These are phyloP conservation scores for Phasianus colchicus DNA, from an alignment of 2,113 vertebrate genomes.

Conservation along the genomic window DNA sequence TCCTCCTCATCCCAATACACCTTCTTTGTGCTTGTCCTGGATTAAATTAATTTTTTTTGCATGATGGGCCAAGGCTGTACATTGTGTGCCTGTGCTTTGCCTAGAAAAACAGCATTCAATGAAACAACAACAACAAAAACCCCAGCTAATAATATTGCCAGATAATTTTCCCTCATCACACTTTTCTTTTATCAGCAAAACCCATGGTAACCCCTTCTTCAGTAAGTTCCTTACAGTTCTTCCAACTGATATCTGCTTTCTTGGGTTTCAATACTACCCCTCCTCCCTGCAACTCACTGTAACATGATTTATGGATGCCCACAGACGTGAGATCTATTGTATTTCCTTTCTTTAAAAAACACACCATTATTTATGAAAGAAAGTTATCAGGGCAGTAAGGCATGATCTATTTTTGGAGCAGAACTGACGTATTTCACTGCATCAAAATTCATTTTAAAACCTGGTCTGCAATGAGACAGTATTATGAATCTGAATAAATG, in stretches of 20 bases:
- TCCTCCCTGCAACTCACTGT: not conserved
- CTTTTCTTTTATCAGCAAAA: not conserved
- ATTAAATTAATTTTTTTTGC: not conserved
- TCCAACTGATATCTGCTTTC: not conserved
- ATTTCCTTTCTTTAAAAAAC: not conserved
- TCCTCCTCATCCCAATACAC: not conserved
- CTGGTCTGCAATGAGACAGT: not conserved
- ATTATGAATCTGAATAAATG: conserved; percentile 4
- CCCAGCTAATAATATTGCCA: not conserved
- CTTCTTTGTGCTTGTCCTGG: not conserved
- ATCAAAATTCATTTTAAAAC: conserved; percentile 29
- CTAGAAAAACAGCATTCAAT: not conserved
- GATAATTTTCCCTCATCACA: not conserved
- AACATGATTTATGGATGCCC: not conserved
- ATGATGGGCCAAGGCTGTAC: not conserved
- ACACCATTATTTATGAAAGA: not conserved
- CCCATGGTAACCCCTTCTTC: not conserved
- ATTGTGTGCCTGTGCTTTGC: not conserved
- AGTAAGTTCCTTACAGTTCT: not conserved
- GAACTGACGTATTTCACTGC: not conserved
- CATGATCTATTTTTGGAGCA: conserved; percentile 35
- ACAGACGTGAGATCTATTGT: not conserved
- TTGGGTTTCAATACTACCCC: not conserved
- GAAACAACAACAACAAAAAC: not conserved
- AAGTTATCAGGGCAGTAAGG: not conserved